phyloP scores from a whole-genome alignment of 2,113 vertebrate genomes.

The Chionomys nivalis region DNA sequence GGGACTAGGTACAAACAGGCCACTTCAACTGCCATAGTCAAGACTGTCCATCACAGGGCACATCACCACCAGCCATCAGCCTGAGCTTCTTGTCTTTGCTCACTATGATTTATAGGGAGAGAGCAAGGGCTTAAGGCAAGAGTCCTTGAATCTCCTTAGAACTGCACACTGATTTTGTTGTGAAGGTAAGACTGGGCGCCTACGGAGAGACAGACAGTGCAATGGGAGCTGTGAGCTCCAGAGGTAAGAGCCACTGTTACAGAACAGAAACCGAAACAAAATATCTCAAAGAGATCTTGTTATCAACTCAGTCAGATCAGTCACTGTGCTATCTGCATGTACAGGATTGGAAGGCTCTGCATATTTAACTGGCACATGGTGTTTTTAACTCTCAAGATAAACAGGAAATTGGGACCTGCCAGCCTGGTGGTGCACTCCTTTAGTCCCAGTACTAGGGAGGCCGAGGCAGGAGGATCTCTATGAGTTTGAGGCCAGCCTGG shows the following conservation, averaged over 20 bases:
- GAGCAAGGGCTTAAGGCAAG: background rate
- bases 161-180: background rate
- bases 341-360: background rate
- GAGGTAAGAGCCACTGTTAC: background rate
- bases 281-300: background rate
- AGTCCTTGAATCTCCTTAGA: conserved; percentile 41
- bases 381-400: conserved; percentile 55
- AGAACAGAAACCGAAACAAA: conserved; percentile 34
- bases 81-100: background rate
- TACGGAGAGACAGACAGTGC: background rate
- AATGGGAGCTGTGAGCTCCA: background rate
- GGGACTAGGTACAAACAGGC: background rate
- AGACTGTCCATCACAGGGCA: background rate
- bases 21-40: background rate
- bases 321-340: background rate
- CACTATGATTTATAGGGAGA: background rate
- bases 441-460: background rate
- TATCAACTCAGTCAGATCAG: background rate
- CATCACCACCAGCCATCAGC: background rate
- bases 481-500: background rate
- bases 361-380: background rate
- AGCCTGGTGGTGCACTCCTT: background rate
- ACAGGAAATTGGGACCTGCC: conserved; percentile 22
- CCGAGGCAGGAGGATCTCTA: no score
- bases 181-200: background rate